phyloP scores from a whole-genome alignment of 2,888 invertebrate species.

The Zelleria hepariella region DNA sequence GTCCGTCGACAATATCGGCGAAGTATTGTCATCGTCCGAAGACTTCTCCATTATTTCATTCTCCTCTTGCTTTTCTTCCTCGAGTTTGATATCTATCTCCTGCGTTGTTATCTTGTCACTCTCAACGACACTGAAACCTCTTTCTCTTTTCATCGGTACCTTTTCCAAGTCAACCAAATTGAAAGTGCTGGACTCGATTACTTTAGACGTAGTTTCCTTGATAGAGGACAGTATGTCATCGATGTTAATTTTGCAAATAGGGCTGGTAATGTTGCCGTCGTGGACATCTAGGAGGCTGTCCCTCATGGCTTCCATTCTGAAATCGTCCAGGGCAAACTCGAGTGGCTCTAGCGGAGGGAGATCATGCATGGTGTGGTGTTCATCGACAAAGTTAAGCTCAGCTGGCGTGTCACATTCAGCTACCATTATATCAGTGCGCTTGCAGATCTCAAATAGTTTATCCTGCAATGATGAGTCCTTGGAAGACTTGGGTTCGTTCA shows the following conservation, averaged over 20 bases:
- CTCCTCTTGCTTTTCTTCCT: conserved; percentile 37
- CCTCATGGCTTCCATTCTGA: conserved; percentile 58
- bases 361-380: conserved; percentile 53
- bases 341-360: conserved; percentile 51
- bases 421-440: conserved; percentile 61
- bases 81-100: conserved; percentile 46
- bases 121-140: conserved; percentile 54
- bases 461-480: conserved; percentile 46
- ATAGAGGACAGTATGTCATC: conserved; percentile 59
- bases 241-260: conserved; percentile 62
- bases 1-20: conserved; percentile 66
- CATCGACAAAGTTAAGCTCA: conserved; percentile 58
- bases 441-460: conserved; percentile 55
- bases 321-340: conserved; percentile 58
- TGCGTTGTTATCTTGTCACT: conserved; percentile 53
- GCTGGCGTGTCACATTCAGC: conserved; percentile 60
- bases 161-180: conserved; percentile 60
- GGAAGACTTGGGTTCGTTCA: conserved; percentile 27
- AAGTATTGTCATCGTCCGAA: conserved; percentile 70
- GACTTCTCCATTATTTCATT: conserved; percentile 63
- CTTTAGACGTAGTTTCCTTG: conserved; percentile 45
- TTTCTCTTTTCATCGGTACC: conserved; percentile 47
- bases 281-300: conserved; percentile 53
- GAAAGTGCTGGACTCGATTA: conserved; percentile 49
- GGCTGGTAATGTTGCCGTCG: conserved; percentile 45